A percentile compares a stretch with the other conserved stretches of the same genome.
Conservation (phyloP, 2,113 vertebrate genomes). For the Ceratotherium simum region DNA sequence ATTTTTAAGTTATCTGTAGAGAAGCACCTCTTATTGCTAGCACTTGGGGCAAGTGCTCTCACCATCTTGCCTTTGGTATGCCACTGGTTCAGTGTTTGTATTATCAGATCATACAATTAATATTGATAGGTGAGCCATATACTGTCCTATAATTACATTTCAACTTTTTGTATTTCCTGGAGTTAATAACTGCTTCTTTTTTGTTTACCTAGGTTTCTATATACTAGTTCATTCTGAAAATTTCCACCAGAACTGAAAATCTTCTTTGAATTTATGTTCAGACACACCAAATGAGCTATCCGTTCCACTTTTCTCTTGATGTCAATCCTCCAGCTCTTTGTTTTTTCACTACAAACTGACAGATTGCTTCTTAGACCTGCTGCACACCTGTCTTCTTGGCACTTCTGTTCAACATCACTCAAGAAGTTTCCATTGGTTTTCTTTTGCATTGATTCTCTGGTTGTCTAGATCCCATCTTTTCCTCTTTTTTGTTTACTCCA, state of each 20-base stretch:
- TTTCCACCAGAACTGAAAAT: background rate
- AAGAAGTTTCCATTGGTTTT: background rate
- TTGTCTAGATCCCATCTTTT: background rate
- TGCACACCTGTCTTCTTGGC: background rate
- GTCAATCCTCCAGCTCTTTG: no score
- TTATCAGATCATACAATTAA: background rate
- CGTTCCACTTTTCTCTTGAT: background rate
- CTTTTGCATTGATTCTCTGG: background rate
- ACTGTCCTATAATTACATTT: background rate
- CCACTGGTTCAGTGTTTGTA: background rate
- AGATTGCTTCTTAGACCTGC: background rate
- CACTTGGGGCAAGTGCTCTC: background rate
- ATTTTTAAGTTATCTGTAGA: background rate
- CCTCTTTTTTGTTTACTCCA: background rate
- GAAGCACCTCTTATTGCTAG: background rate
- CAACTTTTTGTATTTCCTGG: background rate
- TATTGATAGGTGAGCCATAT: background rate
- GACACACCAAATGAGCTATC: background rate
- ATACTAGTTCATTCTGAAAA: background rate
- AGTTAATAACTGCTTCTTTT: background rate
- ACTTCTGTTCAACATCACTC: background rate
- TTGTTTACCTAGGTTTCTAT: background rate
- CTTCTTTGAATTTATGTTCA: slow-evolving; percentile 7
- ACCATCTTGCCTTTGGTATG: background rate
- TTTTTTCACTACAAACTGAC: background rate